Evolutionary conservation across 2,888 invertebrate genomes (phyloP), one percentile per base, ranked within the genome.

Genomic region (Drosophila kuntzei): DNA sequence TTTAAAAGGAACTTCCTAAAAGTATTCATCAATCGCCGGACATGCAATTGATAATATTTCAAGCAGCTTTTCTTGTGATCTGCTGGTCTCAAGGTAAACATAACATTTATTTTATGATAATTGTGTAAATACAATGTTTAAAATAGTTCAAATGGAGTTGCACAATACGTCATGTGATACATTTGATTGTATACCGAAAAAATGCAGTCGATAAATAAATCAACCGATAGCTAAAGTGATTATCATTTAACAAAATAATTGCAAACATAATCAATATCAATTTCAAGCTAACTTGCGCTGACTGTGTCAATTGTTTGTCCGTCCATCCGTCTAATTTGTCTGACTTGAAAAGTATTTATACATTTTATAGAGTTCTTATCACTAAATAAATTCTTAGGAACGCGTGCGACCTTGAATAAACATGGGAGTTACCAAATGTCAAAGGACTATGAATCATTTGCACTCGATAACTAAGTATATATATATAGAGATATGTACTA

Each of bases 31-130:
- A 20, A 43, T 29, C 14, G n/a, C 9, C 11, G 44, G 49, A 47
- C 39, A 77, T 74, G 74, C 64, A 76, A 12, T 41, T 68, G 27
- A 20, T 77, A 47, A 44, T 79, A 61, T 57, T 59, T 11, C 70
- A 68, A 54, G 68, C 76, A 22, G 57, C 47, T 20, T 63, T 83
- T 39, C 51, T 83, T 51, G 43, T 79, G 27, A 71, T 87, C 71
- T 79, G 68, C 73, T 76, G 67, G 79, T 61, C 67, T 65, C 79
- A 81, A 87, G 83, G 83, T 83, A 87, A 75, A 49, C 8, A 37
- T 29, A 51, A 29, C 3, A 18, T 18, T 32, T 32, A 29, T 18
- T 32, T n/a, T n/a, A 20, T 47, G 3, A 11, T 11, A 18, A 7
- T 12, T 12, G 25, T 25, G 9, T 25, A 25, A 14, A 25, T 25